Percentiles rank a stretch among this genome's conserved stretches.
Evolutionary conservation across 1,140 invertebrate species (phyloP).

Genomic region (Rhyzopertha dominica): DNA sequence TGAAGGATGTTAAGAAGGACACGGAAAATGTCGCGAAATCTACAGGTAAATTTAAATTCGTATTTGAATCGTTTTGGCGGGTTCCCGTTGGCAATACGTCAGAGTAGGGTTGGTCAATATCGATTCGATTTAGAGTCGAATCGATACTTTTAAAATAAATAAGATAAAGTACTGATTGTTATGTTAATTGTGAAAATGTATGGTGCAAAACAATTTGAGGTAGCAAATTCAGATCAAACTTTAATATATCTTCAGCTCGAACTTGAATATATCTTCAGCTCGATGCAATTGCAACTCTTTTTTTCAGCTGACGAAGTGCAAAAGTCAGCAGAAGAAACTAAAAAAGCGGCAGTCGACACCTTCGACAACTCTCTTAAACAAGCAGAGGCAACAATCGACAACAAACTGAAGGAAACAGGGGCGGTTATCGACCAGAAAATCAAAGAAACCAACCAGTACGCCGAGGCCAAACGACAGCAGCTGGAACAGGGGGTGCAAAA

Average conservation of each 20-base stretch:
- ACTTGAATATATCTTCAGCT: background rate
- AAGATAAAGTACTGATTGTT: background rate
- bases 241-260: background rate
- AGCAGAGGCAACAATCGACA: constrained; percentile 12
- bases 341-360: constrained; percentile 23
- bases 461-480: constrained; percentile 18
- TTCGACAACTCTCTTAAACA: constrained; percentile 19
- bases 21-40: constrained; percentile 4
- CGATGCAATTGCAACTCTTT: too few species aligned
- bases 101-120: background rate
- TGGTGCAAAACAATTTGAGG: background rate
- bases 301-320: too few species aligned
- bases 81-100: background rate
- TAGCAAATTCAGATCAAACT: background rate
- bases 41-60: constrained; percentile 5
- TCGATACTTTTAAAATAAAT: background rate
- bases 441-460: constrained; percentile 12
- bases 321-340: constrained; percentile 17
- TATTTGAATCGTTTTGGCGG: background rate
- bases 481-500: constrained; percentile 22
- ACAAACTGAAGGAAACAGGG: constrained; percentile 21
- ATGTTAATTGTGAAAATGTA: background rate
- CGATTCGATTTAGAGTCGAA: background rate
- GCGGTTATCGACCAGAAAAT: constrained; percentile 15
- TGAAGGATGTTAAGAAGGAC: constrained; percentile 15